Evolutionary conservation across 2,113 vertebrate genomes (phyloP).

Genomic region (Scolopax mira): DNA sequence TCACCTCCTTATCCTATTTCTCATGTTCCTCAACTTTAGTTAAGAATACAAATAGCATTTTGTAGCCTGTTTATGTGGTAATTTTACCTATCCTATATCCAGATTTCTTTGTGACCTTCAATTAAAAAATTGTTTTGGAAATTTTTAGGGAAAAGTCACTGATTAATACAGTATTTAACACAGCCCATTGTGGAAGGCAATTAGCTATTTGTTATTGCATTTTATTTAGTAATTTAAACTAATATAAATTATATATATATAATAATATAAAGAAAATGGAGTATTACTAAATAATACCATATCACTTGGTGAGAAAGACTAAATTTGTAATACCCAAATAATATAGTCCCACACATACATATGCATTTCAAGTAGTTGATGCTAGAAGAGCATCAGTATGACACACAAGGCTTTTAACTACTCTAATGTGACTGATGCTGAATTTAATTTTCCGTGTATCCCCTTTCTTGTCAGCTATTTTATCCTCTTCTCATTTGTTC

Average conservation of each 20-base stretch:
- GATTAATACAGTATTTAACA: conserved; percentile 14
- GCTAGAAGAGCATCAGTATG: background rate
- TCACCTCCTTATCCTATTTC: background rate
- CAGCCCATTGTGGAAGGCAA: background rate
- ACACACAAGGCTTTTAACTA: background rate
- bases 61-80: background rate
- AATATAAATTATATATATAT: too few species aligned
- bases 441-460: background rate
- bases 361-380: background rate
- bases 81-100: background rate
- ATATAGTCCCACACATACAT: background rate
- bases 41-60: background rate
- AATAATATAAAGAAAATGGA: conserved; percentile 46
- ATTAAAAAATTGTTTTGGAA: conserved; percentile 34
- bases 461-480: background rate
- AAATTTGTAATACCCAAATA: background rate
- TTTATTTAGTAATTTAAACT: conserved; percentile 58
- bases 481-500: background rate
- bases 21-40: background rate
- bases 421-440: background rate
- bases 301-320: background rate
- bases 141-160: background rate
- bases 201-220: conserved; percentile 22
- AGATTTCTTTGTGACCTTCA: background rate
- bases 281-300: background rate